Evolutionary conservation across 2,888 invertebrate genomes (phyloP).

Genomic region (Tinea semifulvella): DNA sequence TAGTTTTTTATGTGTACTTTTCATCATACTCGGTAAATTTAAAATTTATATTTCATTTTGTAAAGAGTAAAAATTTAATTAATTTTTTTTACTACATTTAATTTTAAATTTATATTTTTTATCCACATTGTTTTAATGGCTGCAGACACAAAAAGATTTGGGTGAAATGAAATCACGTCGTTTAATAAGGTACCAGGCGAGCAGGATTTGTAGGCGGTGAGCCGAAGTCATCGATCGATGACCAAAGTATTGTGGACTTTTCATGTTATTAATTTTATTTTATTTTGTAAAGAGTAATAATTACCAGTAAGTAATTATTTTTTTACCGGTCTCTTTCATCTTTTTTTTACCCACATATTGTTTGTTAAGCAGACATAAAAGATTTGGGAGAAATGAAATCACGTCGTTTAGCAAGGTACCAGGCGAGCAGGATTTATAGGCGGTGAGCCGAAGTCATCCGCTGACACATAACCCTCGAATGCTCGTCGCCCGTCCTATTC

Average conservation of each 20-base stretch:
- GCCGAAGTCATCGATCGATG: too few relatives aligned
- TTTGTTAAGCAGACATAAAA: background rate
- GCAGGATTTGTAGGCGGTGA: conserved; percentile 28
- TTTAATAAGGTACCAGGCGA: conserved; percentile 29
- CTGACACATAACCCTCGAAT: conserved; percentile 34
- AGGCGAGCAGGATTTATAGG: conserved; percentile 31
- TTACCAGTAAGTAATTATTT: too few relatives aligned
- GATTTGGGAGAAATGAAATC: background rate
- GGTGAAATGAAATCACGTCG: conserved; percentile 4
- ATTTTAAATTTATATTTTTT: too few relatives aligned
- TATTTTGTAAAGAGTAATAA: too few relatives aligned
- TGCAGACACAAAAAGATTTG: conserved; percentile 4
- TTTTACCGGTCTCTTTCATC: too few relatives aligned
- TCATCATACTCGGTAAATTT: too few relatives aligned
- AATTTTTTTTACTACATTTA: background rate
- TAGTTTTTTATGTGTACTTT: too few relatives aligned
- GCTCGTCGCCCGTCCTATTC: conserved; percentile 30
- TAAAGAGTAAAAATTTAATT: background rate
- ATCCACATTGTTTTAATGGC: too few relatives aligned
- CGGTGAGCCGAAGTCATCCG: conserved; percentile 22
- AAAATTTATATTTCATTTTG: background rate
- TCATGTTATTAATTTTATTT: too few relatives aligned
- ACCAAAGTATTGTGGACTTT: too few relatives aligned
- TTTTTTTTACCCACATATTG: too few relatives aligned
- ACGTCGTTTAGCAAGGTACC: conserved; percentile 25